These are phyloP conservation scores for Latheticus oryzae DNA, from an alignment of 2,888 invertebrate genomes.

Conservation along the genomic window DNA sequence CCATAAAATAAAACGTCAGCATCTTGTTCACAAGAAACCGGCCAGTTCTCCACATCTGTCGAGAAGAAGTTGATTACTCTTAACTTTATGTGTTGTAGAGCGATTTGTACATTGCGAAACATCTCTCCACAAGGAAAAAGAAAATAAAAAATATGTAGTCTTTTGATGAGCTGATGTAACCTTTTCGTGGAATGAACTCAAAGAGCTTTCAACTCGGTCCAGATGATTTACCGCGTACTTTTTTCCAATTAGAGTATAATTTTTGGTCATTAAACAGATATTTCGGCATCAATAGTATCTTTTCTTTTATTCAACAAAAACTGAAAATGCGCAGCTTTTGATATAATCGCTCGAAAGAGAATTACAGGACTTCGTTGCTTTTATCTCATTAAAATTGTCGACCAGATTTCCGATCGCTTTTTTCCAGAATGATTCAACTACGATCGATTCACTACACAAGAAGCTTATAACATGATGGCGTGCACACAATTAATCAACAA, in stretches of 20 bases:
- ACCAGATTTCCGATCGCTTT: constrained; percentile 5
- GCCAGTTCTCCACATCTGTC: background rate
- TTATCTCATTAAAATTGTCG: background rate
- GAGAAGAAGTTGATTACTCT: constrained; percentile 16
- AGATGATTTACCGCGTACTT: constrained; percentile 5
- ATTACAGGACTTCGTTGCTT: no score
- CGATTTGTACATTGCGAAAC: constrained; percentile 14
- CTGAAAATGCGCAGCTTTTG: no score
- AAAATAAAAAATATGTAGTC: constrained; percentile 16
- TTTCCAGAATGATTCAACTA: no score
- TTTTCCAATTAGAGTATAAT: constrained; percentile 9
- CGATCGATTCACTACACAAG: constrained; percentile 24
- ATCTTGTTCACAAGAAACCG: constrained; percentile 11
- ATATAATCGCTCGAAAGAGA: no score
- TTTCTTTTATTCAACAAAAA: background rate
- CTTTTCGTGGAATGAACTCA: constrained; percentile 1
- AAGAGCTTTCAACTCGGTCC: background rate
- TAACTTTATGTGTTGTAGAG: constrained; percentile 15
- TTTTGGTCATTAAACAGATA: constrained; percentile 5
- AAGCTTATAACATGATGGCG: constrained; percentile 44
- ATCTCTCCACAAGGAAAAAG: constrained; percentile 5
- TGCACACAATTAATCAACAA: constrained; percentile 57
- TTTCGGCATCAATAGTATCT: background rate
- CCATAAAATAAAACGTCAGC: constrained; percentile 22
- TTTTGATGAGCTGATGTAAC: constrained; percentile 15